A percentile compares a stretch with the other conserved stretches of the same genome.
Evolutionary conservation across 2,888 invertebrate genomes (phyloP).

Genomic region (Reticulitermes lucifugus): DNA sequence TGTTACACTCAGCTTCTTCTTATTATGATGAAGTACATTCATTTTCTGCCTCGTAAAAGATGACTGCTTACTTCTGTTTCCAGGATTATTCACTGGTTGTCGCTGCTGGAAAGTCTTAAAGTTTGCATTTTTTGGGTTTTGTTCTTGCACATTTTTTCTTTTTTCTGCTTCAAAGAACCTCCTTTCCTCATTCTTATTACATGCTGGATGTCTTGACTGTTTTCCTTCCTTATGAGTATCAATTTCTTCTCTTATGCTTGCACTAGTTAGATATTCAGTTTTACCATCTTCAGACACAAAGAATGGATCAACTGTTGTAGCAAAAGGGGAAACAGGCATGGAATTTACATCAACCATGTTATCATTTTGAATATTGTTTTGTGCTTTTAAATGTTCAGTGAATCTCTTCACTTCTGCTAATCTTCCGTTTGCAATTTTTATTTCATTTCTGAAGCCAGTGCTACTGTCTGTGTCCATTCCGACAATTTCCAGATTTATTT

Average conservation of each 20-base stretch:
- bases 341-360: not conserved
- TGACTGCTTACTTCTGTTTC: not conserved
- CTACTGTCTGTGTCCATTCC: not conserved
- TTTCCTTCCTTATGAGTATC: not conserved
- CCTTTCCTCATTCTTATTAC: not conserved
- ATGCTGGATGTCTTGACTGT: not conserved
- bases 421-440: no score
- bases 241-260: no score
- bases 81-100: not conserved
- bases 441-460: not conserved
- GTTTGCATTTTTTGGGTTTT: not conserved
- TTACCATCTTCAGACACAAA: constrained; percentile 15
- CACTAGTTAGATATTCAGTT: not conserved
- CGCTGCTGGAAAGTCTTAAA: not conserved
- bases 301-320: constrained; percentile 2
- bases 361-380: not conserved
- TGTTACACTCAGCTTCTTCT: no score
- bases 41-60: not conserved
- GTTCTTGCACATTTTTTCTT: not conserved
- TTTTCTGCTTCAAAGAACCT: not conserved
- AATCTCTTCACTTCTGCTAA: constrained; percentile 2
- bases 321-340: not conserved
- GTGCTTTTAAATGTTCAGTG: not conserved
- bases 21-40: no score
- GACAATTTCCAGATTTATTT: not conserved